phyloP scores from a whole-genome alignment of 2,797 vertebrate species.

The Typhlichthys subterraneus region DNA sequence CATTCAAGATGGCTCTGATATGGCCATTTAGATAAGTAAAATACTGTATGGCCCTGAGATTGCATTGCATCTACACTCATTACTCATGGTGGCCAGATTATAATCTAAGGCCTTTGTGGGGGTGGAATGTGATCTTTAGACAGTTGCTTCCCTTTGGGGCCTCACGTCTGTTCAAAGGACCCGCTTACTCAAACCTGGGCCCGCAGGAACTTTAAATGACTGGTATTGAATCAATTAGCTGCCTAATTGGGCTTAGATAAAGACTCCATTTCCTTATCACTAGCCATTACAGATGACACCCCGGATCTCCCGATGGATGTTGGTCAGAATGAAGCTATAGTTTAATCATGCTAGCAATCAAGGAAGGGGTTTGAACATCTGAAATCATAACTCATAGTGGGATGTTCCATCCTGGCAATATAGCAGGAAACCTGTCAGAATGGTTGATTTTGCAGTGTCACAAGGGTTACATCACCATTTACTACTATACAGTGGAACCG shows the following conservation, averaged over 20 bases:
- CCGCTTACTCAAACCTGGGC: slow-evolving; percentile 46
- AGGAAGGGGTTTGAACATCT: not conserved
- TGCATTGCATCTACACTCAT: not conserved
- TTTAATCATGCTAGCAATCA: slow-evolving; percentile 7
- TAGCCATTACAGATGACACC: slow-evolving; percentile 53
- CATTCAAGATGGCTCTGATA: not conserved
- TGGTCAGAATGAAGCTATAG: slow-evolving; percentile 34
- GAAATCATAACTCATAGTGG: not conserved
- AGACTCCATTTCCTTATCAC: slow-evolving; percentile 67
- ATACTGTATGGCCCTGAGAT: not conserved
- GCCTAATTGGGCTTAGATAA: slow-evolving; percentile 71
- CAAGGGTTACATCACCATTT: slow-evolving; percentile 20
- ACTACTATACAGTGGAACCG: slow-evolving; percentile 23
- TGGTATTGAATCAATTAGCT: slow-evolving; percentile 69
- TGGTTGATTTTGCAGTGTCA: not conserved
- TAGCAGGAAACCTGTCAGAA: no score
- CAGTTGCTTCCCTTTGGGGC: slow-evolving; percentile 16
- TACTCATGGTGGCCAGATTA: slow-evolving; percentile 26
- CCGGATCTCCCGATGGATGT: slow-evolving; percentile 46
- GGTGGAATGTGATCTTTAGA: slow-evolving; percentile 8
- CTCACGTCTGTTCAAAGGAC: slow-evolving; percentile 38
- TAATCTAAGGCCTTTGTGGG: slow-evolving; percentile 14
- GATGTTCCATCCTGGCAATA: not conserved
- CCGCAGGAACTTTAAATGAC: slow-evolving; percentile 56
- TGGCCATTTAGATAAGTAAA: not conserved